A percentile compares a stretch with the other conserved stretches of the same genome.
These are phyloP conservation scores for Brachypteracias leptosomus DNA, from an alignment of 2,113 vertebrate species.

Conservation along the genomic window DNA sequence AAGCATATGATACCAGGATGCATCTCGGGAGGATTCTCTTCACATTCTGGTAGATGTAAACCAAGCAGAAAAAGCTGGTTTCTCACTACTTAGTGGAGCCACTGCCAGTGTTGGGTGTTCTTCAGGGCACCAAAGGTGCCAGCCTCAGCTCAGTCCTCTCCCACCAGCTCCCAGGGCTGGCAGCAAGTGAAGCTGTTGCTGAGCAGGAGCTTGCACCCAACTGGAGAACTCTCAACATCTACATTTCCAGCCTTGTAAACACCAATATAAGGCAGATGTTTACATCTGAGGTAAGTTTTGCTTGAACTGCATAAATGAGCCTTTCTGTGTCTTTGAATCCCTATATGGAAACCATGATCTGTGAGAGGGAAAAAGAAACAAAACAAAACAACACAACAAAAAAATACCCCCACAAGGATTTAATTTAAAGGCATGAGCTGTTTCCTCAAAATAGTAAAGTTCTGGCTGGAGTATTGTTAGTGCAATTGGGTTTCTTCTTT, in stretches of 20 bases:
- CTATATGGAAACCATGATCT: neutral
- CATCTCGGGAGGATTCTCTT: neutral
- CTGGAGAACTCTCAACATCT: neutral
- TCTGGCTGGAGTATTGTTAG: neutral
- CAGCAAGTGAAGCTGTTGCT: rapidly evolving
- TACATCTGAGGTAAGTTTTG: neutral
- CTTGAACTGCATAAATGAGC: neutral
- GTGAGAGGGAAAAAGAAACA: neutral
- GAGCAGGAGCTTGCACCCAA: neutral
- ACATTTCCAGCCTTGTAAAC: neutral
- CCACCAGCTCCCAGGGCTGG: neutral
- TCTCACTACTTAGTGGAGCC: neutral
- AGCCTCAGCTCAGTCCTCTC: neutral
- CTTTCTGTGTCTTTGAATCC: neutral
- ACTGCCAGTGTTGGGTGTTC: neutral
- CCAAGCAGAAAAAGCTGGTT: neutral
- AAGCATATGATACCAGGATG: neutral
- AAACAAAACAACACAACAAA: neutral
- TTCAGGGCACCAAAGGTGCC: neutral
- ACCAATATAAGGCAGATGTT: neutral
- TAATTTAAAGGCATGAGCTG: neutral
- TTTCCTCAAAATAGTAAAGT: neutral
- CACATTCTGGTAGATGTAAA: neutral
- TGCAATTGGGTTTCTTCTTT: neutral
- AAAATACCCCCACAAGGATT: neutral